Conservation (phyloP, 2,888 invertebrate genomes). For the Agrochola circellaris region DNA sequence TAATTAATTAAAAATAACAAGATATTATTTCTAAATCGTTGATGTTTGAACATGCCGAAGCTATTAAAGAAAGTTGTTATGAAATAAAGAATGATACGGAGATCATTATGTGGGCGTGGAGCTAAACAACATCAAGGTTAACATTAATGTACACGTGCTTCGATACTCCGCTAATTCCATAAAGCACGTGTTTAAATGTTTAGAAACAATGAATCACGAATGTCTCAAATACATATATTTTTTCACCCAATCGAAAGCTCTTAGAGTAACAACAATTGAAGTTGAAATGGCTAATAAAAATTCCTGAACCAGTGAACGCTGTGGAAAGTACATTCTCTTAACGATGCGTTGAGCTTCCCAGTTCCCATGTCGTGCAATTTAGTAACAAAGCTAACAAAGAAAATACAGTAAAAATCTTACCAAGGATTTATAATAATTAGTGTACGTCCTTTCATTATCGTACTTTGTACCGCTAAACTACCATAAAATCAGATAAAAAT, state of each 20-base stretch:
- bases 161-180: constrained; percentile 30
- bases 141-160: constrained; percentile 47
- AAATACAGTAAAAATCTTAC: constrained; percentile 29
- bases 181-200: constrained; percentile 39
- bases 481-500: constrained; percentile 19
- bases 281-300: constrained; percentile 46
- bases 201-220: constrained; percentile 43
- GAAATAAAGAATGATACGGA: constrained; percentile 36
- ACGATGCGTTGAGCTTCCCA: constrained; percentile 17
- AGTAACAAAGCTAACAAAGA: background rate
- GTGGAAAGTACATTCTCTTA: constrained; percentile 31
- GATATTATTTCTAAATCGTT: constrained; percentile 20
- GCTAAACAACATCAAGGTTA: constrained; percentile 51
- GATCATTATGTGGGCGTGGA: constrained; percentile 45
- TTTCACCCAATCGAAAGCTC: constrained; percentile 23
- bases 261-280: constrained; percentile 17
- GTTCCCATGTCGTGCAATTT: constrained; percentile 14
- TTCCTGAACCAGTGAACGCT: constrained; percentile 37
- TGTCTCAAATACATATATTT: constrained; percentile 4
- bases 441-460: constrained; percentile 20
- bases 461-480: constrained; percentile 31
- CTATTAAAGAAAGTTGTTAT: constrained; percentile 53
- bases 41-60: constrained; percentile 34
- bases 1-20: constrained; percentile 44
- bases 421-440: constrained; percentile 28